Percentiles rank a stretch among this genome's conserved stretches.
These are phyloP conservation scores for Pemphredon lugubris DNA, from an alignment of 2,888 invertebrate species.

Conservation along the genomic window DNA sequence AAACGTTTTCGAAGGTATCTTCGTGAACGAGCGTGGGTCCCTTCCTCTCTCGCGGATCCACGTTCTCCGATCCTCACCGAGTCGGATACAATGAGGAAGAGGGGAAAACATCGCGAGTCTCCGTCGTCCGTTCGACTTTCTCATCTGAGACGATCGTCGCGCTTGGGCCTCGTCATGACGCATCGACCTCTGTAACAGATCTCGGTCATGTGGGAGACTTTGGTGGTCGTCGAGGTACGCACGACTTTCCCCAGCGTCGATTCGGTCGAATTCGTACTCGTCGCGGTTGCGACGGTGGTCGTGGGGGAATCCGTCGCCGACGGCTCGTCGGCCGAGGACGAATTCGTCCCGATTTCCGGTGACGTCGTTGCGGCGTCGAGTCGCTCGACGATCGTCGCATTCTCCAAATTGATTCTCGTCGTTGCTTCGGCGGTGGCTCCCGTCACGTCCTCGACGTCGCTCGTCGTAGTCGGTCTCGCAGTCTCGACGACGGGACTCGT, in stretches of 20 bases:
- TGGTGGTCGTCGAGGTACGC: slow-evolving; percentile 90
- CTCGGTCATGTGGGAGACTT: slow-evolving; percentile 92
- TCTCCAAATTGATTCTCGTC: slow-evolving; percentile 31
- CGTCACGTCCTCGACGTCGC: neutral
- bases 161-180: slow-evolving; percentile 84
- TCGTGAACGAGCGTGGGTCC: slow-evolving; percentile 29
- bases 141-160: slow-evolving; percentile 73
- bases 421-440: slow-evolving; percentile 32
- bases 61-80: neutral
- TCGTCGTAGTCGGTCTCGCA: too few relatives aligned
- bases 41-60: slow-evolving; percentile 4
- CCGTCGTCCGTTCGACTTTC: slow-evolving; percentile 19
- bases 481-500: slow-evolving; percentile 5
- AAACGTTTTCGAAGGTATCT: slow-evolving; percentile 21
- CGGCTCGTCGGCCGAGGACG: neutral
- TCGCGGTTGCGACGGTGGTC: slow-evolving; percentile 82
- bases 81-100: slow-evolving; percentile 5
- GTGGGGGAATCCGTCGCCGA: slow-evolving; percentile 22
- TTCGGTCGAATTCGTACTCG: slow-evolving; percentile 78
- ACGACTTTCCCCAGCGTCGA: slow-evolving; percentile 82
- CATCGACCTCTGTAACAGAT: slow-evolving; percentile 94
- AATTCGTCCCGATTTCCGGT: slow-evolving; percentile 13
- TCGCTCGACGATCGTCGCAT: slow-evolving; percentile 27
- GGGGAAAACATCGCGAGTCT: slow-evolving; percentile 1
- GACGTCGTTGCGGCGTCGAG: slow-evolving; percentile 1